phyloP scores from a whole-genome alignment of 2,113 vertebrate species.

The Micronycteris hirsuta region DNA sequence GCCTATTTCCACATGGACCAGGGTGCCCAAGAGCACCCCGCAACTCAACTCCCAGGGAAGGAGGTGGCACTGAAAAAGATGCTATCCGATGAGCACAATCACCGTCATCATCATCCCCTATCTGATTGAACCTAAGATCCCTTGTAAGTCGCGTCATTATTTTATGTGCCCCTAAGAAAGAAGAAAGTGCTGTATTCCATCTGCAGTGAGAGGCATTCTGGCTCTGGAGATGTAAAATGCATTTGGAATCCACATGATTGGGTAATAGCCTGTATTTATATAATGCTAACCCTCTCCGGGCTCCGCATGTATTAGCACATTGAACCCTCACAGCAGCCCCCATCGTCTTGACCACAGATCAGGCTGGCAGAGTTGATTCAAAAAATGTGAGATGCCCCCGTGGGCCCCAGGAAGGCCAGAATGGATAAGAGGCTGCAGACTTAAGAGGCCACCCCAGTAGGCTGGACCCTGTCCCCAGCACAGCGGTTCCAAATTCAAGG shows the following conservation, averaged over 20 bases:
- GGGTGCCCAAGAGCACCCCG: background rate
- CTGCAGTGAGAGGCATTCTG: background rate
- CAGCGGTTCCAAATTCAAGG: background rate
- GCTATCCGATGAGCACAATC: rapidly evolving
- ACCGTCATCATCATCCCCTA: rapidly evolving
- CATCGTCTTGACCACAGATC: background rate
- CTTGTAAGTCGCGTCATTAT: background rate
- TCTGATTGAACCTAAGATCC: background rate
- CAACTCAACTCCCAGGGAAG: rapidly evolving
- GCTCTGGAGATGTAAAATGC: background rate
- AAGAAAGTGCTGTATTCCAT: background rate
- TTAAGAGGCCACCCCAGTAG: background rate
- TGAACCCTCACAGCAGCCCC: background rate
- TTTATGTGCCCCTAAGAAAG: background rate
- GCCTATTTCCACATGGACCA: background rate
- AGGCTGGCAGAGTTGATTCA: background rate
- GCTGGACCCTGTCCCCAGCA: rapidly evolving
- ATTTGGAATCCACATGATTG: background rate
- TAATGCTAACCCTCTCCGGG: rapidly evolving
- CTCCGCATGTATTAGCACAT: rapidly evolving
- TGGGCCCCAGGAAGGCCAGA: background rate
- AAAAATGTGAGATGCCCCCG: background rate
- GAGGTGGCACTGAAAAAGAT: rapidly evolving
- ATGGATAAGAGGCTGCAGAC: background rate
- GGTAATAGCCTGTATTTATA: background rate